Base-by-base conservation (phyloP, 2,113 vertebrate species). In the Sterrhoptilus dennistouni region DNA sequence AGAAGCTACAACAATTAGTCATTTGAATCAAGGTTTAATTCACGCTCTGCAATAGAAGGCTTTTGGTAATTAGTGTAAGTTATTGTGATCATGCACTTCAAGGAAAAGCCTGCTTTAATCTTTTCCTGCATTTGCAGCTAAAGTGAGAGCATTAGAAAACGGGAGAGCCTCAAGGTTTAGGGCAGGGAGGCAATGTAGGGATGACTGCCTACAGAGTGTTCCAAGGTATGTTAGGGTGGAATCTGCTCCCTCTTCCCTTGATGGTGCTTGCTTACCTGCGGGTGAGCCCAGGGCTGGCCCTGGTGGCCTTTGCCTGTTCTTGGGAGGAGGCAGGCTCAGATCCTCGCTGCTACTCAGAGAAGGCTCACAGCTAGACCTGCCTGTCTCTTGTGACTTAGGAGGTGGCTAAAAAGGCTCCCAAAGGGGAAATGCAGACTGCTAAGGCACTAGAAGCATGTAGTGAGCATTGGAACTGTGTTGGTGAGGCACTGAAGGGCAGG, bases 31-130 rank as follows among this genome's bases (percentile, higher is more conserved):
- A 89, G 56, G 68, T 91, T 96, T 94, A 96, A 94, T 97, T 96
- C 91, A 93, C 28, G 83, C 78, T 84, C 78, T 89, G 95, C 83
- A 90, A 79, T 85, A 90, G 83, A 95, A 91, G 66, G 78, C 91
- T 89, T 95, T 66, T 74, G 87, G 93, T 95, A 95, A 96, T 97
- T 97, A 96, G 78, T 92, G 2, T 95, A 91, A 96, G 89, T 96
- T 96, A 91, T 89, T 96, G 88, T 90, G 76, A 93, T 92, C 35
- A 5, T 83, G 49, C 93, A 87, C 92, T 93, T 96, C 70, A 96
- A 83, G 94, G 86, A 95, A 59, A 84, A 89, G 15, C 1, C 0
- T 1, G 42, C 91, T 94, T 95, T 94, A 94, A 92, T 95, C 86
- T 87, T 89, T 83, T 21, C 38, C 42, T 53, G 84, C 14, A 5